Conservation (phyloP, 2,113 vertebrate species). For the Callaeas wilsoni region DNA sequence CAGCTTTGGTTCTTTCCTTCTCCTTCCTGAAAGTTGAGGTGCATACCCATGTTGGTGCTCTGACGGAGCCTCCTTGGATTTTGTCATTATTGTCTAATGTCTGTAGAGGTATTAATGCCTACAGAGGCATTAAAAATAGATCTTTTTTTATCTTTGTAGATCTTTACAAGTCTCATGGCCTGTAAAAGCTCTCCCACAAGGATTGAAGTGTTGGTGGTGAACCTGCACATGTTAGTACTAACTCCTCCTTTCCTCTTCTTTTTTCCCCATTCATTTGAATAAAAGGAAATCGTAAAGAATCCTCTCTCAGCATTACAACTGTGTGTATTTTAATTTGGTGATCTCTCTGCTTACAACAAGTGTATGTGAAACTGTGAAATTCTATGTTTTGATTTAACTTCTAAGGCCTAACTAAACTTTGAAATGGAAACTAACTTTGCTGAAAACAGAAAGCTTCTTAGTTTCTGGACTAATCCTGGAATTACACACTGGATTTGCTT, state of each 20-base stretch:
- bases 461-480: conserved; percentile 41
- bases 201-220: neutral
- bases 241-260: neutral
- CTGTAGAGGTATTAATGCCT: neutral
- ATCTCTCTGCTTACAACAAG: neutral
- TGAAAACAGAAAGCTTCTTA: conserved; percentile 35
- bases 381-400: neutral
- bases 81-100: neutral
- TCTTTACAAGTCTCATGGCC: neutral
- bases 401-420: conserved; percentile 26
- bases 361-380: neutral
- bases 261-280: neutral
- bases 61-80: neutral
- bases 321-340: neutral
- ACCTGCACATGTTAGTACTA: too few species aligned
- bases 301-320: neutral
- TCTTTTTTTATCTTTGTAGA: neutral
- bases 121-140: neutral
- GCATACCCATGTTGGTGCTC: neutral
- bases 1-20: neutral
- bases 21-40: neutral
- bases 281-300: neutral
- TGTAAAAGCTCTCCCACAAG: neutral
- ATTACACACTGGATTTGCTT: conserved; percentile 51
- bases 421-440: conserved; percentile 44